These are phyloP conservation scores for Cephus sareptanus DNA, from an alignment of 2,888 invertebrate genomes.

Conservation along the genomic window DNA sequence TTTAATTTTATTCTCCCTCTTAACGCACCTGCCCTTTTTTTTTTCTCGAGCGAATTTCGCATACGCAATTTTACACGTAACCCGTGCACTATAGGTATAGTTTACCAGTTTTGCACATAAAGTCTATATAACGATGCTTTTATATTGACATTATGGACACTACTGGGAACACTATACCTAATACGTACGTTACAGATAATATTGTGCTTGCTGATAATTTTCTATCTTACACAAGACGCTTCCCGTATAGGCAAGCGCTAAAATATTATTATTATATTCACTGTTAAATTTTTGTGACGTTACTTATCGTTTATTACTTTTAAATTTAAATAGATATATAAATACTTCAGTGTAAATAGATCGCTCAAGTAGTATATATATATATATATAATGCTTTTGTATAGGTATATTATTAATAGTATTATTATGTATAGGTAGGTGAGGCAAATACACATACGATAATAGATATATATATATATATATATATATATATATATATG, in stretches of 20 bases:
- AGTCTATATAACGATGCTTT: too few species aligned
- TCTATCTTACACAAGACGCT: neutral
- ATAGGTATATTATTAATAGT: neutral
- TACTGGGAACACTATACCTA: too few species aligned
- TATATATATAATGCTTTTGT: conserved; percentile 3
- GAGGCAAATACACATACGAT: neutral
- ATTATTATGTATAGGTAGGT: neutral
- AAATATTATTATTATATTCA: neutral
- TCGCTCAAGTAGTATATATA: conserved; percentile 39
- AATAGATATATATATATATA: conserved; percentile 7
- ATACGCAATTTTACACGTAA: neutral
- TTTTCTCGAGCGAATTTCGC: neutral
- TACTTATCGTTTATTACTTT: neutral
- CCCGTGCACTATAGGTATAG: neutral
- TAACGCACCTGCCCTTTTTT: neutral
- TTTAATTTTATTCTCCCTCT: neutral
- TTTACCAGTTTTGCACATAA: too few species aligned
- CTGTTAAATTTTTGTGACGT: neutral
- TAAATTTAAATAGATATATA: conserved; percentile 8
- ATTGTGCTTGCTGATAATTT: neutral
- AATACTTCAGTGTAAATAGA: conserved; percentile 51
- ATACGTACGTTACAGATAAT: neutral
- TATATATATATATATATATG: conserved; percentile 3
- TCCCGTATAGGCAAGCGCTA: neutral
- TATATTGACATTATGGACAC: too few species aligned